A percentile compares a stretch with the other conserved stretches of the same genome.
Evolutionary conservation across 2,888 invertebrate genomes (phyloP).

Genomic region (Caenorhabditis sp.): DNA sequence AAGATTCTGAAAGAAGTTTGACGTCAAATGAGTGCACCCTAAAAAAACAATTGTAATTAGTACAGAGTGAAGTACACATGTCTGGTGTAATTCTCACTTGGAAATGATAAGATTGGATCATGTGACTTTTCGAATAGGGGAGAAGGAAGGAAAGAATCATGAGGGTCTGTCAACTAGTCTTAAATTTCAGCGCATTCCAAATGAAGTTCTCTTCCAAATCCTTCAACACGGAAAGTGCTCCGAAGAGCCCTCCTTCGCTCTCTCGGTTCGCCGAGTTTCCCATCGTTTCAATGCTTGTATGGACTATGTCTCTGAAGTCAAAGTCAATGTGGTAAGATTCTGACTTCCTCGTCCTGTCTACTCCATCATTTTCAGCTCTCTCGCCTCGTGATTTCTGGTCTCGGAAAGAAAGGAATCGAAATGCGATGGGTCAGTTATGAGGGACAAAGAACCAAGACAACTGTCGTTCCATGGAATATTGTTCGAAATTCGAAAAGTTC

Average conservation of each 20-base stretch:
- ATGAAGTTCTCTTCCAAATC: constrained; percentile 67
- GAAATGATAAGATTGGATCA: constrained; percentile 16
- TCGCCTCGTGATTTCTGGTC: constrained; percentile 64
- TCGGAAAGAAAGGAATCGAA: constrained; percentile 62
- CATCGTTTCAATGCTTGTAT: constrained; percentile 61
- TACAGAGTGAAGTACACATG: constrained; percentile 4
- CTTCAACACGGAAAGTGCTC: constrained; percentile 42
- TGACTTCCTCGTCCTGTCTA: background rate
- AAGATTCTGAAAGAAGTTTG: background rate
- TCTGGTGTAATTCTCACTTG: constrained; percentile 3
- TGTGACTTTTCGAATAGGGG: background rate
- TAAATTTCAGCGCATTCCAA: constrained; percentile 68
- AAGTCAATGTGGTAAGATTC: constrained; percentile 37
- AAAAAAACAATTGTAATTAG: constrained; percentile 2
- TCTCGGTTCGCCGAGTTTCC: constrained; percentile 60
- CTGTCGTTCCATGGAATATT: constrained; percentile 51
- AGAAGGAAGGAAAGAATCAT: background rate
- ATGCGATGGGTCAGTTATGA: constrained; percentile 69
- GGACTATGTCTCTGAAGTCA: constrained; percentile 48
- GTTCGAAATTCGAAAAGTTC: constrained; percentile 18
- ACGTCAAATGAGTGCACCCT: constrained; percentile 1
- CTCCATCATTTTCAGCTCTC: constrained; percentile 63
- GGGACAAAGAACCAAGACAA: constrained; percentile 56
- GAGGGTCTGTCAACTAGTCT: background rate
- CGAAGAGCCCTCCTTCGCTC: constrained; percentile 47